Percentiles rank a stretch among this genome's conserved stretches.
phyloP scores from a whole-genome alignment of 2,888 invertebrate genomes.

The Acronicta leporina region DNA sequence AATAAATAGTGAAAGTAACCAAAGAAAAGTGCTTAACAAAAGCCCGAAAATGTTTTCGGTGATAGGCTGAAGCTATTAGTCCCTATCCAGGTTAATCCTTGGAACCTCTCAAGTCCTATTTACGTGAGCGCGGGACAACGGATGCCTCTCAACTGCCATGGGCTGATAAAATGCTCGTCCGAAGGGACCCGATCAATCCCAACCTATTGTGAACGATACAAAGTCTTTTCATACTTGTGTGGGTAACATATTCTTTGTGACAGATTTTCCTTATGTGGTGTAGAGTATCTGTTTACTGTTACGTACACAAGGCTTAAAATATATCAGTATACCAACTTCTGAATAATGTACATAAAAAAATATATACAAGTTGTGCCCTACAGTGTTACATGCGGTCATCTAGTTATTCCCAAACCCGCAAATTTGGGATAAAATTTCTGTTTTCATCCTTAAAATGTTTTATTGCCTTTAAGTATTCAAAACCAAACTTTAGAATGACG shows the following conservation, averaged over 20 bases:
- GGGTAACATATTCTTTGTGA: slow-evolving; percentile 59
- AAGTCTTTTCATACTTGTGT: slow-evolving; percentile 62
- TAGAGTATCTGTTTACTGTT: slow-evolving; percentile 47
- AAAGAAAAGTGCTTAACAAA: slow-evolving; percentile 31
- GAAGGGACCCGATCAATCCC: slow-evolving; percentile 68
- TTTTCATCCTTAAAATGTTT: no score
- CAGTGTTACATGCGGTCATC: no score
- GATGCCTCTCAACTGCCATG: slow-evolving; percentile 67
- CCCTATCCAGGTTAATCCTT: slow-evolving; percentile 65
- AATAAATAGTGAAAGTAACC: slow-evolving; percentile 16
- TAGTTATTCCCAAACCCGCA: no score
- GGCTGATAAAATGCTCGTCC: slow-evolving; percentile 71
- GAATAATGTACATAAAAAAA: no score
- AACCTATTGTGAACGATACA: slow-evolving; percentile 67
- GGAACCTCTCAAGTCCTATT: slow-evolving; percentile 60
- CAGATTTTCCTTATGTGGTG: slow-evolving; percentile 47
- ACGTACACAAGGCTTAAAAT: slow-evolving; percentile 29
- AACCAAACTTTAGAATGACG: no score
- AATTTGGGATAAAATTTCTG: no score
- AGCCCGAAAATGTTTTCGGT: slow-evolving; percentile 23
- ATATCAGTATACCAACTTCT: no score
- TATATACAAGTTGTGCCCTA: no score
- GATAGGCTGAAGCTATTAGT: slow-evolving; percentile 56
- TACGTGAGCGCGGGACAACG: slow-evolving; percentile 61
- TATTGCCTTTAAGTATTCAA: no score